Conservation (phyloP, 2,113 vertebrate genomes). For the Siniperca chuatsi region DNA sequence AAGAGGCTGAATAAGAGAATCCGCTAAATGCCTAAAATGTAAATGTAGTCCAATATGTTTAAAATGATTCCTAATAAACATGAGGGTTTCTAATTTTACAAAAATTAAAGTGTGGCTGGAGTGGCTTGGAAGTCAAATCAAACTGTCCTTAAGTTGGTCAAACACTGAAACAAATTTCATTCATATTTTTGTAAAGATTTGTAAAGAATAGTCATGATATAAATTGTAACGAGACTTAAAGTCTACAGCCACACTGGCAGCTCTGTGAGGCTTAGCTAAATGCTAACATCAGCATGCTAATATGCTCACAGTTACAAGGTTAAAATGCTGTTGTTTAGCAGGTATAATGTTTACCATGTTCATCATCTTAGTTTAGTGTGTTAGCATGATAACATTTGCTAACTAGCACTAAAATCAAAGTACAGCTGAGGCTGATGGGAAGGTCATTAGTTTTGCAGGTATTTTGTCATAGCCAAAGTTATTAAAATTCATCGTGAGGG, state of each 20-base stretch:
- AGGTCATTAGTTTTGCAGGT: background rate
- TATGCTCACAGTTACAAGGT: background rate
- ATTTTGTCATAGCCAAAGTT: background rate
- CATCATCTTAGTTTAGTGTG: too few relatives aligned
- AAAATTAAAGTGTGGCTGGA: background rate
- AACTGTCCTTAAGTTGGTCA: background rate
- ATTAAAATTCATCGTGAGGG: too few relatives aligned
- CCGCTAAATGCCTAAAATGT: background rate
- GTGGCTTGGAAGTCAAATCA: too few relatives aligned
- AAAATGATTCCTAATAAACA: background rate
- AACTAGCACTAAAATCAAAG: too few relatives aligned
- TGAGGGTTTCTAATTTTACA: background rate
- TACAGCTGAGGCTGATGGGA: too few relatives aligned
- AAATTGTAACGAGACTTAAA: too few relatives aligned
- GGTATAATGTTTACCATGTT: background rate
- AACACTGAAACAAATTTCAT: background rate
- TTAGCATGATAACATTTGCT: too few relatives aligned
- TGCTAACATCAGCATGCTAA: too few relatives aligned
- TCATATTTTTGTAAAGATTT: too few relatives aligned
- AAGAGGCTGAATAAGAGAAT: background rate
- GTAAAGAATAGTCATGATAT: too few relatives aligned
- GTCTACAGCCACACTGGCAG: too few relatives aligned
- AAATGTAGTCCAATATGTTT: background rate
- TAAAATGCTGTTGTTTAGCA: background rate
- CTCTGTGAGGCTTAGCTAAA: too few relatives aligned